Conservation (phyloP, 2,888 invertebrate genomes). For the Pandemis cinnamomeana region DNA sequence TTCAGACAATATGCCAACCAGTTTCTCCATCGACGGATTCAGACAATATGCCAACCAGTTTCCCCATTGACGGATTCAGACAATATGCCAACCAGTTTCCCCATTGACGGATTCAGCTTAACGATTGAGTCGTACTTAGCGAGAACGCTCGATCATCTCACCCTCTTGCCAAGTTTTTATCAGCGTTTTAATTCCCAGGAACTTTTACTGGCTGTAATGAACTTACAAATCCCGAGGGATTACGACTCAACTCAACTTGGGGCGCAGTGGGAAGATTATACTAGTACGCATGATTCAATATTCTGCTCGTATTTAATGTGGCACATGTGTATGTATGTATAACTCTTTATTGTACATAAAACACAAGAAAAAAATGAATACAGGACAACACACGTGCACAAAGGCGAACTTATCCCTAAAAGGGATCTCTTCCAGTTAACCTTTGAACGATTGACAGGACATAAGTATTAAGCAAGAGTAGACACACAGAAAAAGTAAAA, state of each 20-base stretch:
- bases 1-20: neutral
- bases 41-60: neutral
- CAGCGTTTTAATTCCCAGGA: constrained; percentile 40
- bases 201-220: constrained; percentile 40
- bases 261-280: constrained; percentile 18
- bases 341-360: too few relatives aligned
- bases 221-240: constrained; percentile 40
- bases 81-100: too few relatives aligned
- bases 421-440: too few relatives aligned
- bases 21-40: neutral
- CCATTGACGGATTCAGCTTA: constrained; percentile 14
- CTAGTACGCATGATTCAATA: neutral
- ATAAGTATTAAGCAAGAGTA: too few relatives aligned
- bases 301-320: too few relatives aligned
- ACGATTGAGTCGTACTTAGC: constrained; percentile 38
- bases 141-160: constrained; percentile 39
- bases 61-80: too few relatives aligned
- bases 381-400: too few relatives aligned
- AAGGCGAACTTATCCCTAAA: too few relatives aligned
- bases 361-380: too few relatives aligned
- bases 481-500: too few relatives aligned
- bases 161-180: constrained; percentile 41
- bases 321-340: too few relatives aligned
- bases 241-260: constrained; percentile 32
- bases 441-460: too few relatives aligned